Base-by-base conservation (phyloP, 2,888 invertebrate species). In the Chloroclysta siterata region DNA sequence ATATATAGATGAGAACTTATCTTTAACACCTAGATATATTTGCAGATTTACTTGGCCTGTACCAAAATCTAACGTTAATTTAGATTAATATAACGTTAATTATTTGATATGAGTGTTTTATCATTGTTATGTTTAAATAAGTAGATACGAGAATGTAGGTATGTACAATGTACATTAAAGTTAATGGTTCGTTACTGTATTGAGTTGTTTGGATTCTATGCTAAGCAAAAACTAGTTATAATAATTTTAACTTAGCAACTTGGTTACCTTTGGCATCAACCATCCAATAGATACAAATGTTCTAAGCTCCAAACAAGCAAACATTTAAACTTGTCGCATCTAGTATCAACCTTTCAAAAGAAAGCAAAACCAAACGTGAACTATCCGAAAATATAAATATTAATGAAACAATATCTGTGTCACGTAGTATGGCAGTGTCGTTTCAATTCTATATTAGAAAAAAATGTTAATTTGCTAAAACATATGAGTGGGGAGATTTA, bases 401-500 rank as follows among this genome's bases (percentile, higher is more conserved):
- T 87, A 81, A 89, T 89, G 83, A 82, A 81, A 77, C 77, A 74
- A 80, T 84, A 85, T 83, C 71, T 83, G 79, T 86, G 87, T 81
- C 89, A 87, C 82, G 82, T 84, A 83, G 83, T 85, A 80, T 81
- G 82, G 86, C 84, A 85, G 81, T 81, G 80, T 85, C 87, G 81
- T 87, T 82, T 77, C 69, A 72, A 81, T 79, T 86, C 80, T 81
- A 81, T 81, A 86, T 86, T 80, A 82, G 74, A 83, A 83, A 80
- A 88, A 89, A 87, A 90, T 90, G 89, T 85, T 77, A 89, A 90
- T 89, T 81, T 76, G 68, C 67, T 69, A 74, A 84, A 83, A 81
- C 73, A 64, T 58, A 44, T 65, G 79, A 88, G 91, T 87, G 90
- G 92, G 91, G 84, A 70, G 77, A 76, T 83, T 86, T 76, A 82